Conservation (phyloP, 2,888 invertebrate species). For the Hartigia nigra region DNA sequence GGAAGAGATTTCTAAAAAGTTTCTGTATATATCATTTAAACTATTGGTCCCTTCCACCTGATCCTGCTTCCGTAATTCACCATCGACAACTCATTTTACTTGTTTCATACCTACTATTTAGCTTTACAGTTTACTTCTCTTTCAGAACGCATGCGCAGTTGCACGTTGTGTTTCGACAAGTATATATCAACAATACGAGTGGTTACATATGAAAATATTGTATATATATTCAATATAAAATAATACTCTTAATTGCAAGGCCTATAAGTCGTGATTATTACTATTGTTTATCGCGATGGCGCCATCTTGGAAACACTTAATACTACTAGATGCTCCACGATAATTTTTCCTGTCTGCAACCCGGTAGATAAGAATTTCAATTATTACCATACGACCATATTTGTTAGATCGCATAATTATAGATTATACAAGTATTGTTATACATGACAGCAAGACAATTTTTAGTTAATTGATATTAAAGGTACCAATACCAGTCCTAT, state of each 20-base stretch:
- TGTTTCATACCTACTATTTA: neutral
- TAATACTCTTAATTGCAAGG: slow-evolving; percentile 14
- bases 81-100: slow-evolving; percentile 14
- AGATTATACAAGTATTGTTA: neutral
- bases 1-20: neutral
- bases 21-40: slow-evolving; percentile 10
- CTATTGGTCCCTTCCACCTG: slow-evolving; percentile 29
- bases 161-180: slow-evolving; percentile 16
- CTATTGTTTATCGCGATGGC: neutral
- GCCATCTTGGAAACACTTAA: neutral
- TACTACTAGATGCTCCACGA: neutral
- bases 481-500: neutral
- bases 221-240: slow-evolving; percentile 13
- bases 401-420: neutral
- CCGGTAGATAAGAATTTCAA: neutral
- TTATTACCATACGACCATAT: neutral
- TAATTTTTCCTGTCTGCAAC: neutral
- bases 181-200: slow-evolving; percentile 23
- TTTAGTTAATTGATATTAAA: neutral
- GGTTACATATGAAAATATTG: slow-evolving; percentile 17
- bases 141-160: slow-evolving; percentile 21
- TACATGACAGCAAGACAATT: neutral
- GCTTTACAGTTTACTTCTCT: slow-evolving; percentile 11
- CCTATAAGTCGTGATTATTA: slow-evolving; percentile 3
- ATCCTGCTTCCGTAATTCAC: slow-evolving; percentile 14